These are phyloP conservation scores for Watsonalla binaria DNA, from an alignment of 2,888 invertebrate genomes.

Conservation along the genomic window DNA sequence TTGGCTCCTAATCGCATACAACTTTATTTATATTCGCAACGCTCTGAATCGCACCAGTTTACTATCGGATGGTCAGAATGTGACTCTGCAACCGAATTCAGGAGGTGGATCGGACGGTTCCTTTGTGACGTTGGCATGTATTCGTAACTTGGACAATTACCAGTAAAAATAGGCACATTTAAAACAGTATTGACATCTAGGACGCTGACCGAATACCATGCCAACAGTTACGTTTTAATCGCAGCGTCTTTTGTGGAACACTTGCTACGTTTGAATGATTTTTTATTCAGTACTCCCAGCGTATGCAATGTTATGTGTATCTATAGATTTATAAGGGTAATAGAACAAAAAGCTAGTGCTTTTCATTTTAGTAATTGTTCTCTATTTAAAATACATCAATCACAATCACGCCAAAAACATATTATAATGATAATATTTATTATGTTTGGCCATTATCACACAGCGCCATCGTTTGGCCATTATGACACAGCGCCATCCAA, in stretches of 20 bases:
- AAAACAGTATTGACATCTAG: constrained; percentile 67
- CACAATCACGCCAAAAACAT: no score
- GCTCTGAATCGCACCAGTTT: constrained; percentile 28
- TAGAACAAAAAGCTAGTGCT: no score
- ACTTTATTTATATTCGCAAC: constrained; percentile 61
- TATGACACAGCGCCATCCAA: no score
- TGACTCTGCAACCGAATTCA: constrained; percentile 50
- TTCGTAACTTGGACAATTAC: constrained; percentile 67
- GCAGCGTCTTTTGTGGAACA: constrained; percentile 17
- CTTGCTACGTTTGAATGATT: neutral
- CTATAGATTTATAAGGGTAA: no score
- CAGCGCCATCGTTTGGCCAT: no score
- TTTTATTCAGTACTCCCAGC: no score
- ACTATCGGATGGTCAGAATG: constrained; percentile 51
- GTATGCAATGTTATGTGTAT: no score
- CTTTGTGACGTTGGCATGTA: constrained; percentile 43
- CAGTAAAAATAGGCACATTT: constrained; percentile 69
- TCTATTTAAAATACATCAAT: no score
- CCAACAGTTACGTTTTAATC: constrained; percentile 52
- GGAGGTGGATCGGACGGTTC: constrained; percentile 35
- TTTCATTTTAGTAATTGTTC: no score
- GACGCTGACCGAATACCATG: constrained; percentile 66
- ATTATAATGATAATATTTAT: no score
- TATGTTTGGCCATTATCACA: no score
- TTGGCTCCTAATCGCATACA: constrained; percentile 43